phyloP scores from a whole-genome alignment of 2,113 vertebrate species.

The Dicaeum eximium region DNA sequence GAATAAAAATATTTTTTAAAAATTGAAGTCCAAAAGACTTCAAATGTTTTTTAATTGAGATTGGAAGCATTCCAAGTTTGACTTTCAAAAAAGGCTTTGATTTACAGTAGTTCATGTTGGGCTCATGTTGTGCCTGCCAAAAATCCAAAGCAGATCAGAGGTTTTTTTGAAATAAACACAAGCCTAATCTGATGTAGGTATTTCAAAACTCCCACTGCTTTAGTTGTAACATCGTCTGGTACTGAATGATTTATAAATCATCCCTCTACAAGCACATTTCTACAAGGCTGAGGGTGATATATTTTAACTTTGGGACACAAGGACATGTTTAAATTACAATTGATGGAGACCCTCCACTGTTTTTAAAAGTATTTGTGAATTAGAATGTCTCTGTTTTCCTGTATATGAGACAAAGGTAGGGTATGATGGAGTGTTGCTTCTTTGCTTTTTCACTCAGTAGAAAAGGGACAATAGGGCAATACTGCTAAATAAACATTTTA shows the following conservation, averaged over 20 bases:
- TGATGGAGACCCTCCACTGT: neutral
- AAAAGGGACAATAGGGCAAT: neutral
- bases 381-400: neutral
- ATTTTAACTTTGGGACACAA: conserved; percentile 64
- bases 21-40: conserved; percentile 66
- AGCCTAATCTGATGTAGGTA: conserved; percentile 79
- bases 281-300: conserved; percentile 28
- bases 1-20: neutral
- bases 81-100: conserved; percentile 80
- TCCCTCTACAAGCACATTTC: conserved; percentile 60
- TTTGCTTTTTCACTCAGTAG: neutral
- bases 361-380: neutral
- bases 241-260: conserved; percentile 82
- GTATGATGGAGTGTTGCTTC: neutral
- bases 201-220: conserved; percentile 82
- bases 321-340: conserved; percentile 21
- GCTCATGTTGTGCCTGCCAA: conserved; percentile 81
- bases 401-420: neutral
- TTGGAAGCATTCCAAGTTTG: conserved; percentile 78
- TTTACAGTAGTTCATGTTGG: conserved; percentile 76
- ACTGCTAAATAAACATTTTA: neutral
- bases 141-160: conserved; percentile 81
- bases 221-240: conserved; percentile 81
- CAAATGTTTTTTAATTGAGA: conserved; percentile 78
- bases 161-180: conserved; percentile 80